phyloP scores from a whole-genome alignment of 2,888 invertebrate species.

The Dendrolimus houi region DNA sequence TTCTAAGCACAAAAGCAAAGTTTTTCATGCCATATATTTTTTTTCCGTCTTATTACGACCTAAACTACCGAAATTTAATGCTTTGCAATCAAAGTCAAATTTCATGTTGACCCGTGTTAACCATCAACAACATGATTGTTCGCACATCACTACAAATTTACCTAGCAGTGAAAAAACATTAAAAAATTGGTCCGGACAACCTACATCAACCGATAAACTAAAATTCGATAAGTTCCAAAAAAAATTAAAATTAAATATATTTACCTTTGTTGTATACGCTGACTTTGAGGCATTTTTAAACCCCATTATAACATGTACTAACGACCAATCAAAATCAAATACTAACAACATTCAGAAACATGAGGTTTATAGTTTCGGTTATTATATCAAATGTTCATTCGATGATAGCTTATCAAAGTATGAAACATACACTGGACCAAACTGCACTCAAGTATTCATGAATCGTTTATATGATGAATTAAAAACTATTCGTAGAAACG shows the following conservation, averaged over 20 bases:
- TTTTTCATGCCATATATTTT: no score
- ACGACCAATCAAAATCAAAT: slow-evolving; percentile 14
- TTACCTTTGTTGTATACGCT: slow-evolving; percentile 4
- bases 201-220: slow-evolving; percentile 1
- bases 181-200: not conserved
- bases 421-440: no score
- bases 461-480: slow-evolving; percentile 14
- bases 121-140: slow-evolving; percentile 5
- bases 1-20: no score
- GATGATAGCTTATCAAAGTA: no score
- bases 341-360: no score
- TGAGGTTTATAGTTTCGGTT: no score
- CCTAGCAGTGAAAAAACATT: slow-evolving; percentile 4
- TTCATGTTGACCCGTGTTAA: no score
- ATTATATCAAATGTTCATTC: no score
- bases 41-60: no score
- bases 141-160: slow-evolving; percentile 3
- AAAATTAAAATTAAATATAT: slow-evolving; percentile 5
- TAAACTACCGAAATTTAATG: no score
- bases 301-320: slow-evolving; percentile 14
- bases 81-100: no score
- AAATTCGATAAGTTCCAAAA: slow-evolving; percentile 4
- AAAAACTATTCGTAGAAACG: slow-evolving; percentile 7
- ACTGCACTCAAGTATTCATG: slow-evolving; percentile 21
- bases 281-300: slow-evolving; percentile 17